phyloP scores from a whole-genome alignment of 2,797 vertebrate genomes.

The Sphenopsis melanotis region DNA sequence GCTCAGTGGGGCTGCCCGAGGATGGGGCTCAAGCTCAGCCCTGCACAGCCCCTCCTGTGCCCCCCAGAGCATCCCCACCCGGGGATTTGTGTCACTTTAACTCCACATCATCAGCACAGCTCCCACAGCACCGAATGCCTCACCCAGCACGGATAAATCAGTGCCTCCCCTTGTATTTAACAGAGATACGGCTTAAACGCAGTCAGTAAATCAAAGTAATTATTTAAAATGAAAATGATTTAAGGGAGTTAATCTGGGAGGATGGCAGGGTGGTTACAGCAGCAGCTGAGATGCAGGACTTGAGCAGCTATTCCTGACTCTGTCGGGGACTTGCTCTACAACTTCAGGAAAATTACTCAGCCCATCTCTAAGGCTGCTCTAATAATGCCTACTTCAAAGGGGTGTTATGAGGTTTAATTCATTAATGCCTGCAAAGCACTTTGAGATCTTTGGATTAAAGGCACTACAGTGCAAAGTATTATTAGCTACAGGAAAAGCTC shows the following conservation, averaged over 20 bases:
- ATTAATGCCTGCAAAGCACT: conserved; percentile 64
- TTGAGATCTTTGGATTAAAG: conserved; percentile 61
- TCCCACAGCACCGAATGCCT: conserved; percentile 18
- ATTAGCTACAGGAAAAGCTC: conserved; percentile 55
- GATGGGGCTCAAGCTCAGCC: not conserved
- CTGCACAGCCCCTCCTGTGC: not conserved
- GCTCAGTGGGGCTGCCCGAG: not conserved
- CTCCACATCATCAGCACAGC: not conserved
- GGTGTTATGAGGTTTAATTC: conserved; percentile 62
- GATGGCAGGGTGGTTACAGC: not conserved
- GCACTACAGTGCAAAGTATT: conserved; percentile 45
- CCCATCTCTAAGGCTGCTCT: conserved; percentile 48
- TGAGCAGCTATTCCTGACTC: conserved; percentile 7
- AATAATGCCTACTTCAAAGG: conserved; percentile 67
- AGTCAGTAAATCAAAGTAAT: conserved; percentile 65
- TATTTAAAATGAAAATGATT: conserved; percentile 65
- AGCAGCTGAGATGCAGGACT: not conserved
- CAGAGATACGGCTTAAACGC: conserved; percentile 47
- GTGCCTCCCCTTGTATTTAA: conserved; percentile 53
- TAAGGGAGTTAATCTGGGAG: conserved; percentile 30
- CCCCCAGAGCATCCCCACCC: not conserved
- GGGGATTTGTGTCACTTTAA: conserved; percentile 49
- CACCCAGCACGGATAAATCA: conserved; percentile 43
- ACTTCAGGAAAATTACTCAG: conserved; percentile 55
- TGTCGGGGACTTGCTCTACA: conserved; percentile 46